phyloP scores from a whole-genome alignment of 2,888 invertebrate species.

The Campoplex capitator region DNA sequence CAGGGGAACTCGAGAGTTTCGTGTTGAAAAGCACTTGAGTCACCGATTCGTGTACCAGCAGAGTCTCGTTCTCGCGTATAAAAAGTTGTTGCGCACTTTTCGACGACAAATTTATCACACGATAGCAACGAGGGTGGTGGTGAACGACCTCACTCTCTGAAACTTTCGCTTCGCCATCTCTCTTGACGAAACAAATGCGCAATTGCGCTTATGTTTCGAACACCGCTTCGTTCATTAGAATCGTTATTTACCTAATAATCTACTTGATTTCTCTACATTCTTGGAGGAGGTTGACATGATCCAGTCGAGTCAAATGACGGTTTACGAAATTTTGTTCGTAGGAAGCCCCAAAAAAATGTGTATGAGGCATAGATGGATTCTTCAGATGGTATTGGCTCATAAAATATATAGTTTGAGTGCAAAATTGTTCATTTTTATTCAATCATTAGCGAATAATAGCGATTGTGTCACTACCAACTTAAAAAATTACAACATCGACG shows the following conservation, averaged over 20 bases:
- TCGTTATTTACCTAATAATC: neutral
- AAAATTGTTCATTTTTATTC: too few species aligned
- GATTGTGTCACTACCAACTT: too few species aligned
- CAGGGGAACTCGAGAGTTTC: neutral
- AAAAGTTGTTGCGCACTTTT: slow-evolving; percentile 70
- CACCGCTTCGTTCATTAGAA: neutral
- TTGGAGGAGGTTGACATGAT: neutral
- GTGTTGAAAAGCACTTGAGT: slow-evolving; percentile 39
- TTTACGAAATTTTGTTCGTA: too few species aligned
- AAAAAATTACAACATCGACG: too few species aligned
- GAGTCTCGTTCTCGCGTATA: slow-evolving; percentile 49
- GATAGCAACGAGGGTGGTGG: slow-evolving; percentile 20
- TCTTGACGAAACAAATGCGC: slow-evolving; percentile 11
- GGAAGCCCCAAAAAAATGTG: too few species aligned
- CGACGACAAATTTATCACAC: slow-evolving; percentile 62
- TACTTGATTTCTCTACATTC: neutral
- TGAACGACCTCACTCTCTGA: slow-evolving; percentile 24
- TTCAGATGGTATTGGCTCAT: too few species aligned
- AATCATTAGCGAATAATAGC: too few species aligned
- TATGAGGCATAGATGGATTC: too few species aligned
- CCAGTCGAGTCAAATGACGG: too few species aligned
- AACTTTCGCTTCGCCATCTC: slow-evolving; percentile 23
- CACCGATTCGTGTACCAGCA: slow-evolving; percentile 57
- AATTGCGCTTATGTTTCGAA: neutral
- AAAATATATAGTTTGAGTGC: too few species aligned